A percentile compares a stretch with the other conserved stretches of the same genome.
Conservation (phyloP, 2,797 vertebrate genomes). For the Karalla daura region DNA sequence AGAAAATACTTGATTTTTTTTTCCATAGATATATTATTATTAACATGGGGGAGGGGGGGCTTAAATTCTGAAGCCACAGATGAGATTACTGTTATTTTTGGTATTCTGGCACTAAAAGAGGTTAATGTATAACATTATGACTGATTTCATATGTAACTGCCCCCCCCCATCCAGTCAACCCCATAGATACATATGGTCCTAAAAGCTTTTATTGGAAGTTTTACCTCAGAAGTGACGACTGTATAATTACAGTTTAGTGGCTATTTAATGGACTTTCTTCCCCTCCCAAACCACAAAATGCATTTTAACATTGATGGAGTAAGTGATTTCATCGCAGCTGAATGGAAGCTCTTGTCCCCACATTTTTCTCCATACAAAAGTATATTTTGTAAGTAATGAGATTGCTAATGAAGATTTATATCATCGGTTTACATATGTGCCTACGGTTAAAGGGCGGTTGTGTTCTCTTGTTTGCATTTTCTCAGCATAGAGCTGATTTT, state of each 20-base stretch:
- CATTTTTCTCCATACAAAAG: slow-evolving; percentile 16
- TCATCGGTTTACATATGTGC: slow-evolving; percentile 64
- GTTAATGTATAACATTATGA: slow-evolving; percentile 22
- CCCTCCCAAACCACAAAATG: not conserved
- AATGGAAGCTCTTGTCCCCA: slow-evolving; percentile 1
- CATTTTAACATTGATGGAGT: not conserved
- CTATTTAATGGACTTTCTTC: slow-evolving; percentile 19
- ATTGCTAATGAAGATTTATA: slow-evolving; percentile 31
- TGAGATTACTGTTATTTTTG: slow-evolving; percentile 54
- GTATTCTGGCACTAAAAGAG: slow-evolving; percentile 33
- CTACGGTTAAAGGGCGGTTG: slow-evolving; percentile 33
- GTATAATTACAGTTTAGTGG: slow-evolving; percentile 24
- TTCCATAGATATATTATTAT: slow-evolving; percentile 35
- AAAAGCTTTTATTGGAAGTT: slow-evolving; percentile 17
- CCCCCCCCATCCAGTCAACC: not conserved
- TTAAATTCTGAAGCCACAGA: slow-evolving; percentile 36
- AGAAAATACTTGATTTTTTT: slow-evolving; percentile 54
- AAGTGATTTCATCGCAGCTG: not conserved
- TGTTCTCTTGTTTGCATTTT: slow-evolving; percentile 41
- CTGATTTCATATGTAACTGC: slow-evolving; percentile 1
- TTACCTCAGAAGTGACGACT: slow-evolving; percentile 35
- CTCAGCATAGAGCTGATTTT: slow-evolving; percentile 21
- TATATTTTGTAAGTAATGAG: slow-evolving; percentile 31
- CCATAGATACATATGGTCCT: slow-evolving; percentile 13
- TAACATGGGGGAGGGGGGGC: slow-evolving; percentile 15